A percentile compares a stretch with the other conserved stretches of the same genome.
Conservation (phyloP, 2,888 invertebrate genomes). For the Bellardia pandia region DNA sequence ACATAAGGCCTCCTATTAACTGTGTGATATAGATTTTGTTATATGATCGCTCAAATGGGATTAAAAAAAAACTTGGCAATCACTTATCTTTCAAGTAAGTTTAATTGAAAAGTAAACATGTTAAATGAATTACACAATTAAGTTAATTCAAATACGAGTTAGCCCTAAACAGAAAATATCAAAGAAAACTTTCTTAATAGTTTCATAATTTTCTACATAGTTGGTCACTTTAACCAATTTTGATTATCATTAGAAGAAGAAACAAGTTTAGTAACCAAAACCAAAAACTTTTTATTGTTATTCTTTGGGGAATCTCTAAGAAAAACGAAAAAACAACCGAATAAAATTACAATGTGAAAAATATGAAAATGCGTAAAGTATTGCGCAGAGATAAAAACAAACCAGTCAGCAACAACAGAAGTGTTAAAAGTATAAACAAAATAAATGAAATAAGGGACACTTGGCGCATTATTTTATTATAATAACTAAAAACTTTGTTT, state of each 20-base stretch:
- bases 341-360: conserved; percentile 41
- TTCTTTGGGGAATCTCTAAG: conserved; percentile 52
- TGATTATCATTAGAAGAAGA: neutral
- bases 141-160: too few species aligned
- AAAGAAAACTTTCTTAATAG: neutral
- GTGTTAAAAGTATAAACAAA: conserved; percentile 37
- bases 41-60: neutral
- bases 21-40: neutral
- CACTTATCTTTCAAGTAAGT: neutral
- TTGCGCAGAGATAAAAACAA: conserved; percentile 8
- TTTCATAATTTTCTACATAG: neutral
- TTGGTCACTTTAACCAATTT: neutral
- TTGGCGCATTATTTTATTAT: conserved; percentile 47
- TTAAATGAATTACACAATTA: too few species aligned
- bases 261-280: neutral
- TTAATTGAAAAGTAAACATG: too few species aligned
- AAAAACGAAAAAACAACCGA: conserved; percentile 4
- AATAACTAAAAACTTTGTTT: conserved; percentile 18
- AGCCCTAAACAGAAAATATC: too few species aligned
- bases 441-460: conserved; percentile 39
- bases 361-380: conserved; percentile 51
- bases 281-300: conserved; percentile 56
- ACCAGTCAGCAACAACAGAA: conserved; percentile 19
- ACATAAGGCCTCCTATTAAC: conserved; percentile 5
- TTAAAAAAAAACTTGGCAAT: neutral